Base-by-base conservation (phyloP, 2,888 invertebrate species). In the Morpho deidamia region DNA sequence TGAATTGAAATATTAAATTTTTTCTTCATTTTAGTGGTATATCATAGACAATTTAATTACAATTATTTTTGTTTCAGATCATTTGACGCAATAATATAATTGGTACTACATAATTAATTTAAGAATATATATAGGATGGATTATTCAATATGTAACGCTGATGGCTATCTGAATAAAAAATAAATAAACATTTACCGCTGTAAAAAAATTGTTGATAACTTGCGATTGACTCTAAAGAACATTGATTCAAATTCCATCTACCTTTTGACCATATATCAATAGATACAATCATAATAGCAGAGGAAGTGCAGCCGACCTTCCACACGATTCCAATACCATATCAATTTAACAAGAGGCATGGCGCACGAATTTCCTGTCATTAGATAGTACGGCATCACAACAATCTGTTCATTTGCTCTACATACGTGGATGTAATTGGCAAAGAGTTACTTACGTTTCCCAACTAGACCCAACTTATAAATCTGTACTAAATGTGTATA, bases 361-460 rank as follows among this genome's bases (percentile, higher is more conserved):
- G 37, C 8, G 47, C 43, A 44, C 64, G 62, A 52, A 70, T 72
- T 81, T 81, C 81, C 81, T 79, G 80, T 74, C 71, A 76, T 80
- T 79, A 81, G 54, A 53, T 12, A 47, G 54, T 44, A 53, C 49
- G 39, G 49, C 52, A 52, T 58, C 56, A 55, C 50, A 57, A 58
- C 59, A 23, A 23, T 23, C 14, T 58, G 55, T 43, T 60, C 55
- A 58, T 63, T 61, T 61, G 53, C 58, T 51, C 59, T 56, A 55
- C 56, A 59, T 58, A 61, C 5, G 23, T 23, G 23, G 23, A 54
- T 39, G 51, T 52, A 53, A 55, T 55, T 44, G 58, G 50, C 53
- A 56, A 59, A 51, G 56, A 51, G 49, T 49, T 53, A 44, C 11
- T 51, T 39, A 46, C n/a, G 34, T 44, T 11, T 11, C 11, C n/a